Base-by-base conservation (phyloP, 2,113 vertebrate species). In the Zosterops pallidus region DNA sequence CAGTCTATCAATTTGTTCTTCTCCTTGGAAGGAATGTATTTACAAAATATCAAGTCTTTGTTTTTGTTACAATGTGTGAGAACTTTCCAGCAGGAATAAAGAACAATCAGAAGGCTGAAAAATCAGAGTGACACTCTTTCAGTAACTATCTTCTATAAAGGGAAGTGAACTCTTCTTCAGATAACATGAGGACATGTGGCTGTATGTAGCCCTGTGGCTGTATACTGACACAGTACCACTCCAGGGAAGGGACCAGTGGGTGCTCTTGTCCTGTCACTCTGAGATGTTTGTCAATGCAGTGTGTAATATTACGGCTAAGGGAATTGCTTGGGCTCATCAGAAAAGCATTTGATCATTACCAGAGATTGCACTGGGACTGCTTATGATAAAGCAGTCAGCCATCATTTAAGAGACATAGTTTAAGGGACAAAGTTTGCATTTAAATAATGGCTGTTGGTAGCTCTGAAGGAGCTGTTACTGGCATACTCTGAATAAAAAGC, bases 181-280 rank as follows among this genome's bases (percentile, higher is more conserved):
- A 19, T 41, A 31, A 28, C 2, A 0, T 12, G 35, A 64, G 65
- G 57, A 52, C 44, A 9, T 1, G 0, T 10, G 29, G 12, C 59
- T 53, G 20, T 72, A n/a, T 28, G 21, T 5, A 1, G 44, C 50
- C n/a, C 19, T 4, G 3, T 2, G 5, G 10, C 68, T 94, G 26
- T 37, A 9, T 29, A 9, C 75, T 69, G 69, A 21, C 53, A 29
- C 19, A 37, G 29, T 4, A 12, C 23, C 23, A 0, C 37, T 56
- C 29, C 25, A 55, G 23, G 49, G 67, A 92, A 65, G 68, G 20
- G 91, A 50, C 50, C 1, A 0, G 50, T 62, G 8, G 14, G 9
- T 62, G 31, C 42, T 56, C 49, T 69, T 5, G 2, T 77, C 64
- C 29, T 10, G 2, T 53, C 3, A 2, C 65, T 44, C 70, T 3